Base-by-base conservation (phyloP, 1,140 invertebrate species). In the Lordiphosa mommai region DNA sequence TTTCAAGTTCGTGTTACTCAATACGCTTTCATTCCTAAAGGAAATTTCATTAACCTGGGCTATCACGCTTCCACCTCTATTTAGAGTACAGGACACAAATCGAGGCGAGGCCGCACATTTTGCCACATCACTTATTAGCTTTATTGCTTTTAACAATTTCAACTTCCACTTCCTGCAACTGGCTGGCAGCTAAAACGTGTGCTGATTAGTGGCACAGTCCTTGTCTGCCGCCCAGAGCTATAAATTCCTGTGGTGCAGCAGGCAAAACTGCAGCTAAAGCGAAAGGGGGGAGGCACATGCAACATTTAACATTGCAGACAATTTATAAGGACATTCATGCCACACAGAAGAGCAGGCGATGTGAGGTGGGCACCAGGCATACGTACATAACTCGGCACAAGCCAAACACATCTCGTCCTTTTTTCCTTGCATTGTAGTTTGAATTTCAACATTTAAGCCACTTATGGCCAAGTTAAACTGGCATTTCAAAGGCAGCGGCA, bases 141-240 rank as follows among this genome's bases (percentile, higher is more conserved):
- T 80, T 80, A 80, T 80, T 82, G 76, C 76, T 80, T 80, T 80
- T 80, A 80, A 80, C 76, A 80, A 80, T 80, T 80, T 80, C 66
- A 80, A 73, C 77, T 76, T 82, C 76, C 76, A 80, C 61, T 50
- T 56, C 74, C 67, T 74, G 76, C 76, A 82, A 65, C 58, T 57
- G 47, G 40, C 32, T 65, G 66, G 52, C 70, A 60, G 59, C 74
- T 82, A 82, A 82, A 80, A 80, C 76, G 76, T 80, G 76, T 80
- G 76, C 76, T 80, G 76, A 80, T 80, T 82, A 80, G 76, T 80
- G 76, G 61, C 61, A 34, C 46, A 52, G 46, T 59, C 43, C 43
- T 64, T 32, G 55, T 43, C 34, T 60, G 64, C 43, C 16, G 23
- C 41, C 20, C 64, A 52, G 29, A 37, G 58, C 76, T 66, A 76